Evolutionary conservation across 1,140 invertebrate species (phyloP), one percentile per base, ranked within the genome.

Genomic region (Drosophila elegans): DNA sequence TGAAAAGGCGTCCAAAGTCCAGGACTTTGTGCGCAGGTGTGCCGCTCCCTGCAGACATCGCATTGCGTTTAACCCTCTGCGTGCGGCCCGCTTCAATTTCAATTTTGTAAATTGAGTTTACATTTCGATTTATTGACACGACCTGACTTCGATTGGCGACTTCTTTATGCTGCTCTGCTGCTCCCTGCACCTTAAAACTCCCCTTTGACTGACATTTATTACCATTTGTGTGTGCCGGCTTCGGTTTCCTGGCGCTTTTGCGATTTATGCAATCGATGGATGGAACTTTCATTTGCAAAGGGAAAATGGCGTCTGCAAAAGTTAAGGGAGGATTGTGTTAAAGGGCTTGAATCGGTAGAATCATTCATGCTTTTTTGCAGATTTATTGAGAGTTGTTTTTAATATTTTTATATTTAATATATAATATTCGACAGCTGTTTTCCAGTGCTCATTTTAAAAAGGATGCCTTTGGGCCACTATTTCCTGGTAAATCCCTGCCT

Each of bases 31-130:
- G 81, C 64, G 82, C 82, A 88, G 83, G 80, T 83, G 80, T 71
- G 57, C 42, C 69, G 59, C 36, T 46, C 44, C 66, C 61, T 67
- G 61, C 52, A 62, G 56, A 54, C 63, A 74, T 78, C 69, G 51
- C 49, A 41, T 72, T 53, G 13, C 52, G 68, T 80, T 88, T 83
- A 83, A 88, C 79, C 83, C 83, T 77, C 78, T 54, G 49, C 46
- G 71, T 64, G 60, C 42, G 48, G 29, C 13, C 62, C 55, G 71
- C 72, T 89, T 88, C 83, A 83, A 88, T 88, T 88, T 79, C 71
- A 88, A 83, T 86, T 83, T 86, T 71, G 80, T 88, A 89, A 88
- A 88, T 88, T 88, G 83, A 89, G 84, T 83, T 88, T 88, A 83
- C 78, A 89, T 83, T 88, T 89, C 83, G 83, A 88, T 88, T 88